These are phyloP conservation scores for Trachelipus rathkii DNA, from an alignment of 1,140 invertebrate species.

Conservation along the genomic window DNA sequence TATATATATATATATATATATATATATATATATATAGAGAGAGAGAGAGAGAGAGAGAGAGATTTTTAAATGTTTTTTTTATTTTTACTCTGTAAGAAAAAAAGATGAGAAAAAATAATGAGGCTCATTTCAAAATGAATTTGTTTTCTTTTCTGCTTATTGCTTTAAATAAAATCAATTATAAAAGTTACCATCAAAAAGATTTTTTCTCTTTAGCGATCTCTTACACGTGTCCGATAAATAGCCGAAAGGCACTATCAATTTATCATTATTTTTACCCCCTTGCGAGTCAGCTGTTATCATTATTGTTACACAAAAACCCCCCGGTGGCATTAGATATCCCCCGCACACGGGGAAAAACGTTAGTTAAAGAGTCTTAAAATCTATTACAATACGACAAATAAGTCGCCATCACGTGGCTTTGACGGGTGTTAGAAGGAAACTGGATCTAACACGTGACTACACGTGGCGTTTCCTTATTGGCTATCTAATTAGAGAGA, in stretches of 20 bases:
- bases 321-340: neutral
- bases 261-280: constrained; percentile 3
- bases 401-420: neutral
- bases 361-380: constrained; percentile 5
- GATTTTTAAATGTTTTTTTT: no score
- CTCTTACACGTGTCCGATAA: neutral
- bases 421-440: neutral
- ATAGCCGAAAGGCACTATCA: neutral
- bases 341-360: neutral
- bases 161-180: neutral
- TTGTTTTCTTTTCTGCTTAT: no score
- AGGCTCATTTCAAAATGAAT: no score
- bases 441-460: neutral
- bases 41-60: no score
- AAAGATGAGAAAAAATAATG: no score
- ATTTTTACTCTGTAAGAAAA: no score
- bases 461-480: neutral
- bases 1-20: constrained; percentile 22
- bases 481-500: constrained; percentile 7
- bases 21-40: constrained; percentile 24
- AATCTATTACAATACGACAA: neutral
- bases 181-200: neutral
- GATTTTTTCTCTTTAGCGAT: neutral
- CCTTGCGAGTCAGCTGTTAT: neutral
- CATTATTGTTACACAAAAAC: neutral